Evolutionary conservation across 2,888 invertebrate genomes (phyloP), one percentile per base, ranked within the genome.

Genomic region (Thumatha senex): DNA sequence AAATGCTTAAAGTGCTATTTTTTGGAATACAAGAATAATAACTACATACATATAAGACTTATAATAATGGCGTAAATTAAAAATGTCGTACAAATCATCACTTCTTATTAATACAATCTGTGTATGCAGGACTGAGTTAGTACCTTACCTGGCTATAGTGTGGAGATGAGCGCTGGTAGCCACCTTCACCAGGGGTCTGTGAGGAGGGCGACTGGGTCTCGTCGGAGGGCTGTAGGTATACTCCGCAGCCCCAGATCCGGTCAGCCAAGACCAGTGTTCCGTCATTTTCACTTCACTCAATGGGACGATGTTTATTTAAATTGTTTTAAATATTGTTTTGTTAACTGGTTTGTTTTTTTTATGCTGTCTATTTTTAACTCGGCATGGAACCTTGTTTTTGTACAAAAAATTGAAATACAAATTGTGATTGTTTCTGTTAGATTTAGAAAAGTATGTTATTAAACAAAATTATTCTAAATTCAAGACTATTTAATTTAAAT

Each of bases 231-330:
- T 90, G 78, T 90, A 89, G 0, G 87, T 90, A 69, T 89, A 91
- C 78, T 89, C 90, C 42, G 75, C 76, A 30, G 84, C 74, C 62
- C 80, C 82, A 1, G 75, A 68, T 7, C 87, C 87, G 46, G 87
- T 88, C 75, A 89, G 61, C 90, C 90, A 90, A 4, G 89, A 89
- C 89, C 89, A 89, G 72, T 91, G 90, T 33, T 90, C 89, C 50
- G 89, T 61, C 90, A 90, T 90, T 36, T 56, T 24, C n/a, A 34
- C 44, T 12, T 0, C 33, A 33, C 10, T 34, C 7, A 10, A 24
- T 11, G 8, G 60, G 36, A 8, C 13, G 13, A 35, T 10, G 10
- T 7, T 8, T 13, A 7, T 14, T 1, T 0, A 10, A 10, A 4
- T 24, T 24, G 18, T 24, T 24, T n/a, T n/a, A n/a, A n/a, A n/a